These are phyloP conservation scores for Harpalus rufipes DNA, from an alignment of 2,888 invertebrate genomes.

Conservation along the genomic window DNA sequence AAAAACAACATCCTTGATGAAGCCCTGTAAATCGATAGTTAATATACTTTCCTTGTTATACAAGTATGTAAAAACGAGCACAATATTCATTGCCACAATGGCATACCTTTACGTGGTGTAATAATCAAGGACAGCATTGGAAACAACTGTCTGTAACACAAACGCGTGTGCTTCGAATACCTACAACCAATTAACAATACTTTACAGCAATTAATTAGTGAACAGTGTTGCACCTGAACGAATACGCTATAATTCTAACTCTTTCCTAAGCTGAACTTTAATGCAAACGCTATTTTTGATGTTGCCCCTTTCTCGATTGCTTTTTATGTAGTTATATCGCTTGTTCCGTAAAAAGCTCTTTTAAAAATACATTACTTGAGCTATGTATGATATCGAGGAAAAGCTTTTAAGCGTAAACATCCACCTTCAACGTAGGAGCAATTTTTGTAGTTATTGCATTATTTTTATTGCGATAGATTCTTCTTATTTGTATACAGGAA, in stretches of 20 bases:
- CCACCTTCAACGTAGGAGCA: conserved; percentile 1
- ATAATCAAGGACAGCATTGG: conserved; percentile 33
- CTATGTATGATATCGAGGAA: conserved; percentile 43
- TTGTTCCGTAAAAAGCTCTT: conserved; percentile 58
- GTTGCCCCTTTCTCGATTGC: conserved; percentile 37
- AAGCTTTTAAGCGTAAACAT: conserved; percentile 41
- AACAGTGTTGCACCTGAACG: conserved; percentile 18
- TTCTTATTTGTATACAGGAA: conserved; percentile 1
- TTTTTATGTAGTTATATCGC: conserved; percentile 54
- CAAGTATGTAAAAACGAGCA: conserved; percentile 3
- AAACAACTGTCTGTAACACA: conserved; percentile 31
- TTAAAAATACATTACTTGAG: conserved; percentile 62
- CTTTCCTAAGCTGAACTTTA: conserved; percentile 8
- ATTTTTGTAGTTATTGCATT: conserved; percentile 34
- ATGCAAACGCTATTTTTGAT: conserved; percentile 11
- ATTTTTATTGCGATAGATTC: conserved; percentile 43
- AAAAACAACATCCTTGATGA: conserved; percentile 35
- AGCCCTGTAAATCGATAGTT: conserved; percentile 1
- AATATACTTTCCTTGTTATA: conserved; percentile 28
- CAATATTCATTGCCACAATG: conserved; percentile 25
- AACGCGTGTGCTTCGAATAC: conserved; percentile 30
- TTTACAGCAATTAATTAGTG: conserved; percentile 33
- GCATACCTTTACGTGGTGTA: conserved; percentile 21
- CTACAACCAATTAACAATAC: conserved; percentile 43
- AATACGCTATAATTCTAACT: conserved; percentile 16